These are phyloP conservation scores for Mormyrus hasselquistii DNA, from an alignment of 2,797 vertebrate species.

Conservation along the genomic window DNA sequence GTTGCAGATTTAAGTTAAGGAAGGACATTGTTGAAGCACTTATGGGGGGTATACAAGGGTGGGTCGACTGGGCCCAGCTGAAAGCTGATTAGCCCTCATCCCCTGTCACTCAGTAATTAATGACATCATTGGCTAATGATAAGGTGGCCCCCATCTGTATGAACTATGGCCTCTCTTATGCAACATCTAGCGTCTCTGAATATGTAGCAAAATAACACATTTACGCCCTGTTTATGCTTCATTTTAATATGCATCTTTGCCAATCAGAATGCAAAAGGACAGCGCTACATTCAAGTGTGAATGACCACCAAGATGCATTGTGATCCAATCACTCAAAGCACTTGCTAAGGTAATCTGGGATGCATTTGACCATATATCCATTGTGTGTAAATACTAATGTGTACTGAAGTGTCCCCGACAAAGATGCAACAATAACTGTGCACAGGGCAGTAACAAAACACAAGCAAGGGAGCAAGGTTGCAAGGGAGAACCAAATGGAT, in stretches of 20 bases:
- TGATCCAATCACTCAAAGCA: neutral
- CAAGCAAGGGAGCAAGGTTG: too few relatives aligned
- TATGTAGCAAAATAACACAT: neutral
- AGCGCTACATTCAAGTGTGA: neutral
- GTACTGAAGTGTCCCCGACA: neutral
- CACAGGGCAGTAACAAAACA: too few relatives aligned
- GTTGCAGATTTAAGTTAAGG: neutral
- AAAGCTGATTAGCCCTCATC: neutral
- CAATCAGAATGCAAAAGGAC: neutral
- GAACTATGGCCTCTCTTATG: neutral
- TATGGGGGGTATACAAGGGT: neutral
- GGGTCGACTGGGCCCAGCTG: neutral
- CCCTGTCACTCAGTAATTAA: neutral
- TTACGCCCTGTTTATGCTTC: neutral
- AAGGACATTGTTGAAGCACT: neutral
- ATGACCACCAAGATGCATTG: neutral
- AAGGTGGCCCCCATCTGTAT: neutral
- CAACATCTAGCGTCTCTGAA: neutral
- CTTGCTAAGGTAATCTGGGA: neutral
- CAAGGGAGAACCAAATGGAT: too few relatives aligned
- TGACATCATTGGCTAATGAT: neutral
- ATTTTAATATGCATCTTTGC: neutral
- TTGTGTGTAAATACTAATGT: neutral
- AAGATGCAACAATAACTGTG: neutral
- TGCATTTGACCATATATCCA: neutral